These are phyloP conservation scores for Aepyceros melampus DNA, from an alignment of 2,113 vertebrate species.

Conservation along the genomic window DNA sequence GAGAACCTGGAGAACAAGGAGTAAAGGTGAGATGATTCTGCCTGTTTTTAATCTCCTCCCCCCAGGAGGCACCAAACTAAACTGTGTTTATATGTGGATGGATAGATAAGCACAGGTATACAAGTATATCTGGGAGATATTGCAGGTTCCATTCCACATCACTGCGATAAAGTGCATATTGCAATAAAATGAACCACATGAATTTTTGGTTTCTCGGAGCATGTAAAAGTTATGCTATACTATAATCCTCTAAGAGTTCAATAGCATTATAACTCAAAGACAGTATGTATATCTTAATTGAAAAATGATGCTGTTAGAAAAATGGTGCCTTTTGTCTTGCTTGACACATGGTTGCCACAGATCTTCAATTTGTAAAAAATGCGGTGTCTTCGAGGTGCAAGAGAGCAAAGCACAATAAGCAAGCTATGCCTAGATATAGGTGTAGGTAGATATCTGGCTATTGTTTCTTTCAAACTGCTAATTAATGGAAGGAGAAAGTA, in stretches of 20 bases:
- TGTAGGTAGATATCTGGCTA: not conserved
- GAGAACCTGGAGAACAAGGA: constrained; percentile 93
- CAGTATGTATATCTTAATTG: not conserved
- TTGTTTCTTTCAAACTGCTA: not conserved
- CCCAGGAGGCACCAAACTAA: not conserved
- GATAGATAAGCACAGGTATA: not conserved
- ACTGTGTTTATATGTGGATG: not conserved
- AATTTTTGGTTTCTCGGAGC: not conserved
- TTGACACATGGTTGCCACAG: not conserved
- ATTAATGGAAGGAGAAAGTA: not conserved
- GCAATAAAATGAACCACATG: not conserved
- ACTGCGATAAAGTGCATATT: not conserved
- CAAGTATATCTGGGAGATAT: not conserved
- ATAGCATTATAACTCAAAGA: not conserved
- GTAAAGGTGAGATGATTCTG: constrained; percentile 90
- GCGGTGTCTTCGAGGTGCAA: not conserved
- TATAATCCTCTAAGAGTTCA: not conserved
- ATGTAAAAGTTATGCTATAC: not conserved
- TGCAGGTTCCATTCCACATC: not conserved
- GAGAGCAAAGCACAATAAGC: not conserved
- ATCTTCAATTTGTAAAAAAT: not conserved
- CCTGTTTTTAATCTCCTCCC: not conserved
- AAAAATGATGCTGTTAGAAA: not conserved
- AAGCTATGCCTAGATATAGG: not conserved
- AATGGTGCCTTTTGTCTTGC: not conserved